Conservation (phyloP, 2,113 vertebrate genomes). For the Stomatorhinus ivindoensis region DNA sequence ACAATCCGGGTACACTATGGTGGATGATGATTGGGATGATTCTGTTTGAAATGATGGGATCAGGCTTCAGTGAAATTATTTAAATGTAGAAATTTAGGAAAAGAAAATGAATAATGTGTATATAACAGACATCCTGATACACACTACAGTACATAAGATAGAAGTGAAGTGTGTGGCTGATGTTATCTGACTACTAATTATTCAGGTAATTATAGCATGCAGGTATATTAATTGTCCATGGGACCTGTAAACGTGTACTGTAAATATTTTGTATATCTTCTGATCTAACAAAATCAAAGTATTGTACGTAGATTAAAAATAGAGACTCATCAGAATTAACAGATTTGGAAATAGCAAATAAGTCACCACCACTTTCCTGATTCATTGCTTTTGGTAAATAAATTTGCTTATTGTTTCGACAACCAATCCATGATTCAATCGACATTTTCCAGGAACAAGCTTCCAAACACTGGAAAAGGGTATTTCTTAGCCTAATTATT, state of each 20-base stretch:
- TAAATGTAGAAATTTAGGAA: background rate
- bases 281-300: background rate
- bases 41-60: background rate
- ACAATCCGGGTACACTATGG: too few relatives aligned
- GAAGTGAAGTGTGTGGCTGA: background rate
- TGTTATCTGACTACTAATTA: background rate
- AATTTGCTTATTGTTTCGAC: background rate
- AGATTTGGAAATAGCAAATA: background rate
- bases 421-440: too few relatives aligned
- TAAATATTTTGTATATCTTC: background rate
- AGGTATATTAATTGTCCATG: background rate
- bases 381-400: background rate
- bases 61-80: background rate
- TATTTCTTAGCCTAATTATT: background rate
- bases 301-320: background rate
- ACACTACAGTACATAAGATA: background rate
- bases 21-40: too few relatives aligned
- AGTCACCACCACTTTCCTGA: background rate
- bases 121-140: background rate
- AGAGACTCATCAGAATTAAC: background rate
- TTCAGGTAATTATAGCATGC: background rate
- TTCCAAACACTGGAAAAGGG: background rate
- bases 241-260: background rate
- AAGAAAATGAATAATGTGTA: background rate
- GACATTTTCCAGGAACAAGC: background rate